Conservation (phyloP, 37 sponge, comb jelly and placozoan genomes). For the Halisarca cf. caerulea region DNA sequence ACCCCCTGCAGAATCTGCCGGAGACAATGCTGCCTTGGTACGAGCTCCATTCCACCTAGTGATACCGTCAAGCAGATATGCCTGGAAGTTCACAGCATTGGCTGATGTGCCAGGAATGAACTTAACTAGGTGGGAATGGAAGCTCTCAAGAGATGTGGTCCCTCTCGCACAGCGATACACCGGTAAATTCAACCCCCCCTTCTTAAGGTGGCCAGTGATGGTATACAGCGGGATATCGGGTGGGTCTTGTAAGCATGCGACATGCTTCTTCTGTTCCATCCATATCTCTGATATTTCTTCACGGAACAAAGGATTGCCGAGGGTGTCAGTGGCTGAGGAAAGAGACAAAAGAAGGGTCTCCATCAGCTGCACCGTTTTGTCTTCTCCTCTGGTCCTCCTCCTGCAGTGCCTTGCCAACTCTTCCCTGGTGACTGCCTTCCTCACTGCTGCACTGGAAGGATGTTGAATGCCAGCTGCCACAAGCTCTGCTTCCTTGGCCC, state of each 20-base stretch:
- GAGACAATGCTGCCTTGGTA: not conserved
- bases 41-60: constrained; percentile 46
- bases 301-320: constrained; percentile 32
- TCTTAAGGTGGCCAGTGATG: constrained; percentile 11
- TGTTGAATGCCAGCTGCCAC: constrained; percentile 22
- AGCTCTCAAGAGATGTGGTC: constrained; percentile 38
- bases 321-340: constrained; percentile 34
- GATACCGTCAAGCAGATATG: constrained; percentile 40
- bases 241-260: constrained; percentile 44
- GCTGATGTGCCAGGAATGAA: constrained; percentile 53
- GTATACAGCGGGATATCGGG: constrained; percentile 28
- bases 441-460: constrained; percentile 22
- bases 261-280: constrained; percentile 49
- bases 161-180: constrained; percentile 39
- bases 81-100: constrained; percentile 39
- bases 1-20: not conserved
- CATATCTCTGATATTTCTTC: constrained; percentile 40
- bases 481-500: constrained; percentile 19
- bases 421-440: constrained; percentile 33
- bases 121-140: constrained; percentile 36
- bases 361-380: constrained; percentile 10
- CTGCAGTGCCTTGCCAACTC: constrained; percentile 48
- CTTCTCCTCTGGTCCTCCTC: constrained; percentile 20
- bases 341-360: constrained; percentile 32
- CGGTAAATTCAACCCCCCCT: constrained; percentile 32